phyloP scores from a whole-genome alignment of 2,888 invertebrate species.

The Mystacides longicornis region DNA sequence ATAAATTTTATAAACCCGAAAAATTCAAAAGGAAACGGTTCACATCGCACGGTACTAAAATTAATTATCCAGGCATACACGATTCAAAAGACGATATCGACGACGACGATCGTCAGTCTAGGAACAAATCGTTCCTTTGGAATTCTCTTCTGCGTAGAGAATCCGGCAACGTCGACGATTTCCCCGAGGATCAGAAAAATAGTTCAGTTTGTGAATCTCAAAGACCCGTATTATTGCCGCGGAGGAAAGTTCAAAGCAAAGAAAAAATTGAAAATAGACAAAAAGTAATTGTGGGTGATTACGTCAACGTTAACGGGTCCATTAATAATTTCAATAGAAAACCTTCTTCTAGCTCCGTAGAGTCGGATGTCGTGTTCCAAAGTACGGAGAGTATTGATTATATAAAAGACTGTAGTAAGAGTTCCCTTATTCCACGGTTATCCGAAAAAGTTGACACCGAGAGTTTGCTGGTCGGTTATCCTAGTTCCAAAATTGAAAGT shows the following conservation, averaged over 20 bases:
- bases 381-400: slow-evolving; percentile 18
- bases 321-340: not conserved
- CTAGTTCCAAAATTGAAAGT: slow-evolving; percentile 31
- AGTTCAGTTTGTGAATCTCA: not conserved
- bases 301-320: not conserved
- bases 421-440: slow-evolving; percentile 16
- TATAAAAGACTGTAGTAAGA: slow-evolving; percentile 14
- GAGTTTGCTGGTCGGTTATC: slow-evolving; percentile 33
- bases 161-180: slow-evolving; percentile 17
- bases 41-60: slow-evolving; percentile 36
- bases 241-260: not conserved
- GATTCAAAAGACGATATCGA: slow-evolving; percentile 6
- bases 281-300: not conserved
- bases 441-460: slow-evolving; percentile 30
- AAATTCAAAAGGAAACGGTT: slow-evolving; percentile 33
- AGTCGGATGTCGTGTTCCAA: slow-evolving; percentile 15
- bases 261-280: not conserved
- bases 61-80: slow-evolving; percentile 31
- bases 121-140: slow-evolving; percentile 19
- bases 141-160: slow-evolving; percentile 16
- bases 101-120: not conserved
- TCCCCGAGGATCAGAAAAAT: slow-evolving; percentile 2
- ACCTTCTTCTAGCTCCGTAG: not conserved
- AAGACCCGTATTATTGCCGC: not conserved
- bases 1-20: slow-evolving; percentile 38